A percentile compares a stretch with the other conserved stretches of the same genome.
These are phyloP conservation scores for Trogon surrucura DNA, from an alignment of 2,113 vertebrate genomes.

Conservation along the genomic window DNA sequence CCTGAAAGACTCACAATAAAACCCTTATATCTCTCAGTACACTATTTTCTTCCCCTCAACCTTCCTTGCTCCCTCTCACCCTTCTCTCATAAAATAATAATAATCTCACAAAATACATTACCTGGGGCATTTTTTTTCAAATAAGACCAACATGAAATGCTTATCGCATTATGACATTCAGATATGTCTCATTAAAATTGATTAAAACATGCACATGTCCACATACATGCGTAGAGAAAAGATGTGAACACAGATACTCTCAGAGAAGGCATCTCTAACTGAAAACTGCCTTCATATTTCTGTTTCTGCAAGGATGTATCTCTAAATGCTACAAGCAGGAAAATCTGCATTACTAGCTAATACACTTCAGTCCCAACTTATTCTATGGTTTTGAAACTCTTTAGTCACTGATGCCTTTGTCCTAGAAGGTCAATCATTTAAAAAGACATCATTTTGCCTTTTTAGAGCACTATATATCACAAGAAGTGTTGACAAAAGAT, in stretches of 20 bases:
- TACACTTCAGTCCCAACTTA: not conserved
- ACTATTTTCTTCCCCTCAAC: not conserved
- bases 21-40: not conserved
- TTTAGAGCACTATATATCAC: conserved; percentile 13
- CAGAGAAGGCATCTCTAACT: not conserved
- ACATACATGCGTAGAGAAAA: not conserved
- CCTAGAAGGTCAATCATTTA: conserved; percentile 37
- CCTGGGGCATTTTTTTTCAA: not conserved
- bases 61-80: not conserved
- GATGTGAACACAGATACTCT: not conserved
- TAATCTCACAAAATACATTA: not conserved
- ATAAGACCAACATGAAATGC: not conserved
- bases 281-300: not conserved
- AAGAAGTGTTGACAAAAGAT: conserved; percentile 12
- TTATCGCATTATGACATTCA: not conserved
- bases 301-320: not conserved
- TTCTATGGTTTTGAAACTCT: not conserved
- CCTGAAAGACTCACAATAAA: not conserved
- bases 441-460: conserved; percentile 50
- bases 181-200: not conserved
- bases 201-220: not conserved
- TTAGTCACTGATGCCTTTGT: not conserved
- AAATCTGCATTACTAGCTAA: not conserved
- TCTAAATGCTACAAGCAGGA: not conserved
- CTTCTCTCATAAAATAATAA: not conserved